Conservation (phyloP, 2,888 invertebrate genomes). For the Aspidapion aeneum region DNA sequence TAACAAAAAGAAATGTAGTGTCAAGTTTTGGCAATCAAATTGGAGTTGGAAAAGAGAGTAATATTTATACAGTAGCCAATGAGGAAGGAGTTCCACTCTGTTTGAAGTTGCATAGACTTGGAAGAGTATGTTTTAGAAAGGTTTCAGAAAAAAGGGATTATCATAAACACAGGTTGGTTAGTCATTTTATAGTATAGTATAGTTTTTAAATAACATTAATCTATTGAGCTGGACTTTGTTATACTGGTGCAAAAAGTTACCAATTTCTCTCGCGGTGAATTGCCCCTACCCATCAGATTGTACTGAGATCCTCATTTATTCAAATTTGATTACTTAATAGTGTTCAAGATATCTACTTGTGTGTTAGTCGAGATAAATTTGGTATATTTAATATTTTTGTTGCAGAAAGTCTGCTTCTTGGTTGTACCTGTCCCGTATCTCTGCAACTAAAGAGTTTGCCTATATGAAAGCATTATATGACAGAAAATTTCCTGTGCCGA, state of each 20-base stretch:
- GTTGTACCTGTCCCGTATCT: slow-evolving; percentile 94
- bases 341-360: no score
- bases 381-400: no score
- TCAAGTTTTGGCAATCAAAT: slow-evolving; percentile 96
- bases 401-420: slow-evolving; percentile 81
- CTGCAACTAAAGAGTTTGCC: slow-evolving; percentile 96
- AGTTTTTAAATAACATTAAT: no score
- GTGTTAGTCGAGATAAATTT: no score
- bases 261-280: no score
- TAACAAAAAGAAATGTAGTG: slow-evolving; percentile 74
- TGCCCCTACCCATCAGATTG: no score
- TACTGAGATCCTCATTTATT: no score
- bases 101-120: slow-evolving; percentile 90
- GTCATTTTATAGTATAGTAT: no score
- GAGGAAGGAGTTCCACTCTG: slow-evolving; percentile 77
- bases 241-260: no score
- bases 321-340: no score
- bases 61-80: slow-evolving; percentile 87
- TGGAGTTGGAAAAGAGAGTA: slow-evolving; percentile 98
- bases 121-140: slow-evolving; percentile 94
- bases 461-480: slow-evolving; percentile 94
- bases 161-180: slow-evolving; percentile 75
- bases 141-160: slow-evolving; percentile 96
- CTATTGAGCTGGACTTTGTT: no score
- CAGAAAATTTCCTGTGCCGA: slow-evolving; percentile 90